Evolutionary conservation across 2,888 invertebrate genomes (phyloP), one percentile per base, ranked within the genome.

Genomic region (Lasioglossum morio): DNA sequence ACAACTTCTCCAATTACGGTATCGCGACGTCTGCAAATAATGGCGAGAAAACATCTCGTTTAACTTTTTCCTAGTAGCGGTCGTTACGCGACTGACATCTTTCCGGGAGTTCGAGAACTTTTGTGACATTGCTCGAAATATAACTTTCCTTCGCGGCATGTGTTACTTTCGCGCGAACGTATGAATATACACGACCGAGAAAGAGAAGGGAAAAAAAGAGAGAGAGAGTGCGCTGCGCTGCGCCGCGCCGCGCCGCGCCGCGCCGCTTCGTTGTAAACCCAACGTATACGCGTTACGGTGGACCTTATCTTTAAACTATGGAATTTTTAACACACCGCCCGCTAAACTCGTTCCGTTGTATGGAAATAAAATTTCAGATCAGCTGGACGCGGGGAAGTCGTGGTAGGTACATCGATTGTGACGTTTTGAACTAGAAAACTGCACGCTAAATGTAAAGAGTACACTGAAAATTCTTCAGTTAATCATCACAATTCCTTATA

Each of bases 41-140:
- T 34, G 43, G 69, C 60, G 69, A 63, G 77, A 60, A 78, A 79
- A 79, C 77, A 69, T 75, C 66, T 46, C 66, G 77, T 75, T 77
- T 23, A 79, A 87, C 48, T 81, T 86, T 75, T 73, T 73, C 43
- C 73, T 46, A 66, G 74, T 57, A 30, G 48, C 72, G 72, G 63
- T n/a, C 72, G 60, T 69, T 57, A 37, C 57, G 63, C 75, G 77
- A 1, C 40, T 14, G 66, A 69, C 66, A 69, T 76, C 4, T 48
- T n/a, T 16, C 48, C 30, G 14, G 19, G 37, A 81, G 76, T 82
- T 81, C 37, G 63, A 53, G 75, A 82, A 53, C 60, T 86, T 86
- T 84, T 57, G 69, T 34, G 79, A 82, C 77, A 78, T 46, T 27
- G 77, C 66, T 80, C 72, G 84, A 81, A 84, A 82, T 82, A 37